A percentile compares a stretch with the other conserved stretches of the same genome.
phyloP scores from a whole-genome alignment of 2,113 vertebrate genomes.

The Excalfactoria chinensis region DNA sequence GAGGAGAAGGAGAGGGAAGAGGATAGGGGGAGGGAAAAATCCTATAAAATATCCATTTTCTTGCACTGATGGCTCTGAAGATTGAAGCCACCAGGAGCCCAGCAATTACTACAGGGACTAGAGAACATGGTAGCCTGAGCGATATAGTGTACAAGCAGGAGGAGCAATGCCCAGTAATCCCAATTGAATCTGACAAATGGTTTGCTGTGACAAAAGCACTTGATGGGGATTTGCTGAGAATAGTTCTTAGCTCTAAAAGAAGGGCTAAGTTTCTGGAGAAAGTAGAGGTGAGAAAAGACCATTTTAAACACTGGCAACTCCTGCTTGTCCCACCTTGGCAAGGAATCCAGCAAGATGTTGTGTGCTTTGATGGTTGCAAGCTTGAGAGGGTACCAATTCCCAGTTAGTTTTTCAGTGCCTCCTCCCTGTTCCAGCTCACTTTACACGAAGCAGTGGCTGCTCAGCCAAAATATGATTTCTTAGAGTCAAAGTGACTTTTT shows the following conservation, averaged over 20 bases:
- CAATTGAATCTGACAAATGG: constrained; percentile 50
- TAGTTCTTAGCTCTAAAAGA: background rate
- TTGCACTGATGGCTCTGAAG: background rate
- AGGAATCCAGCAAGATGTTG: background rate
- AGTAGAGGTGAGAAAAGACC: constrained; percentile 38
- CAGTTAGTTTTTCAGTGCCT: background rate
- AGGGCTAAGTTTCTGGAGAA: background rate
- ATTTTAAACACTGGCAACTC: constrained; percentile 28
- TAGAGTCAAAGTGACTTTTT: background rate
- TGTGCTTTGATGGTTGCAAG: background rate
- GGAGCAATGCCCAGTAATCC: constrained; percentile 29
- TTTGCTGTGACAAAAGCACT: constrained; percentile 25
- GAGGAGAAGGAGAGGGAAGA: no score
- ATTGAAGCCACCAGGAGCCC: constrained; percentile 13
- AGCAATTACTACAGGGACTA: constrained; percentile 10
- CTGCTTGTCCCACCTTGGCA: background rate
- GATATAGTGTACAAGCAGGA: constrained; percentile 44
- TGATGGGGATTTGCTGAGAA: constrained; percentile 29
- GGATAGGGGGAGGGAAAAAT: background rate
- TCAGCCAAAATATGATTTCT: background rate
- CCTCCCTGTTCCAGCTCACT: background rate
- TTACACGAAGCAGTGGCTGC: background rate
- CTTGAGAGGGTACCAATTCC: background rate
- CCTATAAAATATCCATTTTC: background rate
- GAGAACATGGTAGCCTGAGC: background rate